phyloP scores from a whole-genome alignment of 1,140 invertebrate species.

The Heliconius eleuchia region DNA sequence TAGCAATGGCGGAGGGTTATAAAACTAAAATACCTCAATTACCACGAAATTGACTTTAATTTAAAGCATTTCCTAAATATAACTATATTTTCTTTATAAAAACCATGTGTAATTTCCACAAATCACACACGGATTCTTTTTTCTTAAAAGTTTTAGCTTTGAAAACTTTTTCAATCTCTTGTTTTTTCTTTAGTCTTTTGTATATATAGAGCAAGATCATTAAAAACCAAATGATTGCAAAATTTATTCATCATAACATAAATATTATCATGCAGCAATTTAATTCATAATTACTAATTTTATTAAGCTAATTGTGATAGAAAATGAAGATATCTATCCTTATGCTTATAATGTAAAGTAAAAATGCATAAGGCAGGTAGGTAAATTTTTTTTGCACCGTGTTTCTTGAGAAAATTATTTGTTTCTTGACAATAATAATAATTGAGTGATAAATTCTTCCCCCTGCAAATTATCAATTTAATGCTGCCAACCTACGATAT shows the following conservation, averaged over 20 bases:
- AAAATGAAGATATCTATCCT: too few relatives aligned
- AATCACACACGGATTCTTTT: background rate
- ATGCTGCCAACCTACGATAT: background rate
- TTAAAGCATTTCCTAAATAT: background rate
- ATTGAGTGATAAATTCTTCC: background rate
- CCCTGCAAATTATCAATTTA: background rate
- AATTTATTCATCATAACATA: too few relatives aligned
- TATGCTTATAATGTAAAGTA: too few relatives aligned
- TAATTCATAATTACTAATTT: too few relatives aligned
- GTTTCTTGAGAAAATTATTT: too few relatives aligned
- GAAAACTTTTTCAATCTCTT: background rate
- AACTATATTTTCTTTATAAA: background rate
- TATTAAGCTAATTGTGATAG: too few relatives aligned
- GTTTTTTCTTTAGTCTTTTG: background rate
- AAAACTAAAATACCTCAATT: constrained; percentile 59
- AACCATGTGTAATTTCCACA: background rate
- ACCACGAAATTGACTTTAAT: constrained; percentile 35
- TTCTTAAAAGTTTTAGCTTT: background rate
- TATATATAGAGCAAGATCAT: background rate
- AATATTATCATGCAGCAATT: too few relatives aligned
- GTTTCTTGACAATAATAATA: too few relatives aligned
- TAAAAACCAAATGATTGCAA: too few relatives aligned
- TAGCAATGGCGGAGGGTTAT: constrained; percentile 51
- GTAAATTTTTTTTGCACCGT: too few relatives aligned
- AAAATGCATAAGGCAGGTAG: too few relatives aligned